These are phyloP conservation scores for Atrina japonica DNA, from an alignment of 2,888 invertebrate genomes.

Conservation along the genomic window DNA sequence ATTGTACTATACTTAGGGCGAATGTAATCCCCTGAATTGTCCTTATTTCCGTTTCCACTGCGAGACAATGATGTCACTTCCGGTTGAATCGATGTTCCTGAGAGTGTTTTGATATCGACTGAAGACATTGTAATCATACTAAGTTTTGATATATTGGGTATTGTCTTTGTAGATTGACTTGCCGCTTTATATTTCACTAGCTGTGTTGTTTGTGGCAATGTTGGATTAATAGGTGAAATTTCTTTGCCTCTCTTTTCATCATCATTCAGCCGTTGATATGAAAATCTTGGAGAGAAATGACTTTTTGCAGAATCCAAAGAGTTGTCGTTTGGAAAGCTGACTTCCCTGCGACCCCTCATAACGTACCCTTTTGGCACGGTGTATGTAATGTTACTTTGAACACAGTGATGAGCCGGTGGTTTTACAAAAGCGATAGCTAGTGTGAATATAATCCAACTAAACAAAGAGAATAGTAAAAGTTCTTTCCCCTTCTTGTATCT, in stretches of 20 bases:
- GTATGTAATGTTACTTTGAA: slow-evolving; percentile 85
- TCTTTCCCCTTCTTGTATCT: slow-evolving; percentile 84
- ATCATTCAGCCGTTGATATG: too few relatives aligned
- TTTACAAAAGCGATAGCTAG: slow-evolving; percentile 97
- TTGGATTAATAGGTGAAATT: not conserved
- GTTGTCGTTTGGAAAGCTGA: too few relatives aligned
- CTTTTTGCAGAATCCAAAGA: too few relatives aligned
- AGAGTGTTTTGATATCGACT: not conserved
- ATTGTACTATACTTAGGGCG: slow-evolving; percentile 94
- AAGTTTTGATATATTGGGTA: not conserved
- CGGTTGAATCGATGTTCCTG: not conserved
- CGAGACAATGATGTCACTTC: slow-evolving; percentile 4
- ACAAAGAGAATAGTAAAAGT: slow-evolving; percentile 92
- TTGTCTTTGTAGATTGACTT: too few relatives aligned
- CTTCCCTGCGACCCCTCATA: slow-evolving; percentile 27
- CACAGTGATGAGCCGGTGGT: slow-evolving; percentile 95
- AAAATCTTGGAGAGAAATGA: too few relatives aligned
- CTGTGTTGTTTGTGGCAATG: not conserved
- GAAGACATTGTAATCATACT: not conserved
- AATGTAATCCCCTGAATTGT: slow-evolving; percentile 32
- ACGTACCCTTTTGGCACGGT: slow-evolving; percentile 73
- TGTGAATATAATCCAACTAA: slow-evolving; percentile 98
- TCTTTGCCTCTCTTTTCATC: slow-evolving; percentile 12
- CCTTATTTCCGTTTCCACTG: slow-evolving; percentile 45
- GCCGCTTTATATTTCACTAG: too few relatives aligned